Base-by-base conservation (phyloP, 1,140 invertebrate species). In the Acyrthosiphon pisum region DNA sequence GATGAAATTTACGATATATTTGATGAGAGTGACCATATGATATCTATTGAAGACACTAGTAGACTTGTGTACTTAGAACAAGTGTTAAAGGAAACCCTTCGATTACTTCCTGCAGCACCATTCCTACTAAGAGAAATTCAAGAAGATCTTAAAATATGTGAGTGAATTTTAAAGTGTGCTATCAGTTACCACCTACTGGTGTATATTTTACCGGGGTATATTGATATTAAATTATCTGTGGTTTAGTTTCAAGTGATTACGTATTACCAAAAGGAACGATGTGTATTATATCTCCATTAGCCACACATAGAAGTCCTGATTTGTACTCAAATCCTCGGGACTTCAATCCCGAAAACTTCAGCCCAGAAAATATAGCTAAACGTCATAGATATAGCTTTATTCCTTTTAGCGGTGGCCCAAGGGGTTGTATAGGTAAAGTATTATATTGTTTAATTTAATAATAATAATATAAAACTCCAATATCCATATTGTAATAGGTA, bases 271-370 rank as follows among this genome's bases (percentile, higher is more conserved):
- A 96, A 89, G 97, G 97, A 56, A 95, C 96, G 4, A 97, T 97
- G 2, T 96, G 97, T 1, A 95, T 97, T 0, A 96, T 98, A 84
- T 94, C 96, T 2, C 96, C 96, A n/a, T 97, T 96, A 94, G 26
- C 22, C 2, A 91, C 96, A 20, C 96, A 96, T 94, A 94, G 95
- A 50, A 95, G 96, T 94, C 95, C 95, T 9, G 94, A 95, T 53
- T 94, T 95, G 86, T 97, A 95, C 94, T 95, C 96, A 37, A 95
- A 96, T 93, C 96, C 96, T 18, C 95, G 96, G 41, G n/a, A n/a
- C n/a, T n/a, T n/a, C n/a, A n/a, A n/a, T n/a, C n/a, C n/a, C n/a
- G n/a, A n/a, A n/a, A n/a, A n/a, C n/a, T n/a, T n/a, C 94, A 93
- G 95, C 26, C 95, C 95, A 0, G 96, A 96, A 94, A 95, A 95